Percentiles rank a stretch among this genome's conserved stretches.
Evolutionary conservation across 1,140 invertebrate genomes (phyloP).

Genomic region (Tetraneura akinire): DNA sequence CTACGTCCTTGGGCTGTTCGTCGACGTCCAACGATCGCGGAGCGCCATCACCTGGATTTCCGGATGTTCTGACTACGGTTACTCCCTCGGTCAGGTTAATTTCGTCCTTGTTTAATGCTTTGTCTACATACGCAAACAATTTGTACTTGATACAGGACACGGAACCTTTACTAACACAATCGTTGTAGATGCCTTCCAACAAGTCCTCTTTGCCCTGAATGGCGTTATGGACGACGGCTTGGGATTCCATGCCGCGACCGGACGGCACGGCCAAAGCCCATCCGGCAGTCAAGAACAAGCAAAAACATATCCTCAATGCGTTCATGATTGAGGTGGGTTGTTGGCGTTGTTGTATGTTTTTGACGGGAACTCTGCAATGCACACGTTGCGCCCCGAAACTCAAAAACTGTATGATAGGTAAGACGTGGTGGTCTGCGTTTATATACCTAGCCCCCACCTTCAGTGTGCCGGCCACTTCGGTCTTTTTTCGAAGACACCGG

Average conservation of each 20-base stretch:
- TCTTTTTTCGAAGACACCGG: slow-evolving; percentile 33
- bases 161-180: slow-evolving; percentile 78
- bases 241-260: slow-evolving; percentile 52
- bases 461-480: background rate
- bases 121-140: slow-evolving; percentile 79
- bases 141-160: slow-evolving; percentile 81
- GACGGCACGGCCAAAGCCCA: slow-evolving; percentile 6
- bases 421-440: background rate
- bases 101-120: slow-evolving; percentile 73
- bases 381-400: slow-evolving; percentile 48
- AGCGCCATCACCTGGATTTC: slow-evolving; percentile 67
- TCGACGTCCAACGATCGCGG: slow-evolving; percentile 63
- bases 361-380: background rate
- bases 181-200: slow-evolving; percentile 72
- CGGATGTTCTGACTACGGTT: slow-evolving; percentile 72
- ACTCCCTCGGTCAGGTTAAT: slow-evolving; percentile 78
- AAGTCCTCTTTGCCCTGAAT: slow-evolving; percentile 71
- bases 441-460: slow-evolving; percentile 49
- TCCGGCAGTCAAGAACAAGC: slow-evolving; percentile 11
- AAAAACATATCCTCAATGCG: slow-evolving; percentile 21
- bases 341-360: background rate
- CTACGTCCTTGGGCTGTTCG: slow-evolving; percentile 60
- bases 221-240: slow-evolving; percentile 59
- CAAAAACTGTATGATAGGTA: slow-evolving; percentile 38
- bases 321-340: slow-evolving; percentile 22